phyloP scores from a whole-genome alignment of 2,113 vertebrate species.

The Heptranchias perlo region DNA sequence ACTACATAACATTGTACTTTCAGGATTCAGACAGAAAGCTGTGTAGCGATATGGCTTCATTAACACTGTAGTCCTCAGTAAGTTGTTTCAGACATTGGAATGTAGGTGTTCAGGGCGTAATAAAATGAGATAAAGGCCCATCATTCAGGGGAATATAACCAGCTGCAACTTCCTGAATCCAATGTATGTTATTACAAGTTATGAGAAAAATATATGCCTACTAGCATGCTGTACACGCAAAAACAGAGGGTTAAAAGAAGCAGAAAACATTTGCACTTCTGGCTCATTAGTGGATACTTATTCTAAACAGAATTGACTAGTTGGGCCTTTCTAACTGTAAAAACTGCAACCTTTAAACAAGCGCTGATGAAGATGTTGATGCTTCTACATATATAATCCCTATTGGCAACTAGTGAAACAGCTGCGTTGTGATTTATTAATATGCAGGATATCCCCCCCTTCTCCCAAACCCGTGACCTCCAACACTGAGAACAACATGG shows the following conservation, averaged over 20 bases:
- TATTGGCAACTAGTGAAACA: not conserved
- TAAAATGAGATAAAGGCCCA: too few species aligned
- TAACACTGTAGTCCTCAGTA: not conserved
- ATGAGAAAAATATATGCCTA: not conserved
- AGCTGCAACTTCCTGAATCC: too few species aligned
- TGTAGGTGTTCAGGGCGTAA: not conserved
- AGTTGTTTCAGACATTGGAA: not conserved
- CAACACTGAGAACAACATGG: not conserved
- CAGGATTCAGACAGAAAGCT: not conserved
- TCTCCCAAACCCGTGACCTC: not conserved
- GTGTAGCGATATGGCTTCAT: not conserved
- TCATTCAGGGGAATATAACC: not conserved
- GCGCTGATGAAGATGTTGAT: not conserved
- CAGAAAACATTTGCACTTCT: not conserved
- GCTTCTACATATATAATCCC: not conserved
- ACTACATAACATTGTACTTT: not conserved
- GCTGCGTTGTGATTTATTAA: not conserved
- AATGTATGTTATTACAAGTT: not conserved
- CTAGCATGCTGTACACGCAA: not conserved
- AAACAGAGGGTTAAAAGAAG: not conserved
- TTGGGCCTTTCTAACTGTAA: not conserved
- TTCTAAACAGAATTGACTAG: too few species aligned
- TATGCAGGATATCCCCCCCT: not conserved
- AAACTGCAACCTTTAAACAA: not conserved
- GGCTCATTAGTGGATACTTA: not conserved